phyloP scores from a whole-genome alignment of 2,888 invertebrate genomes.

The Dynastes grantii region DNA sequence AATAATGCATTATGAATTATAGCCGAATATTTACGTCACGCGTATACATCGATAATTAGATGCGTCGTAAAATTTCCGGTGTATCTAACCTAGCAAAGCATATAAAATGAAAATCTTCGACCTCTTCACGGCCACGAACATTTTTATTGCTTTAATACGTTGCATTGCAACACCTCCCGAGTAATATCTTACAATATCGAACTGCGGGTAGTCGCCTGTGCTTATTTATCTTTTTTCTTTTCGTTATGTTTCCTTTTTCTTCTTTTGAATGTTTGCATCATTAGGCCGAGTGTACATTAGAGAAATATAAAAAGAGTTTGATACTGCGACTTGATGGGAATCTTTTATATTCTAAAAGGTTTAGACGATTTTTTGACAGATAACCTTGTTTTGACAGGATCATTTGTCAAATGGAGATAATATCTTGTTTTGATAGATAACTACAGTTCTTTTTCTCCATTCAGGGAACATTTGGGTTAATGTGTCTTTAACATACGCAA shows the following conservation, averaged over 20 bases:
- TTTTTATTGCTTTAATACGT: constrained; percentile 10
- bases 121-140: background rate
- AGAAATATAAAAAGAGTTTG: too few relatives aligned
- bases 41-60: background rate
- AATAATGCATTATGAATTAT: constrained; percentile 9
- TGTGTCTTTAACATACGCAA: too few relatives aligned
- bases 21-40: too few relatives aligned
- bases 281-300: background rate
- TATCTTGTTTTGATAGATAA: too few relatives aligned
- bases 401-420: too few relatives aligned
- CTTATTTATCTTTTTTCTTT: background rate
- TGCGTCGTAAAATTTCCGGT: background rate
- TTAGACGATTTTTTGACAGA: too few relatives aligned
- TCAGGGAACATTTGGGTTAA: too few relatives aligned
- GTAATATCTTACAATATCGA: background rate
- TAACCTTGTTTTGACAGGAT: too few relatives aligned
- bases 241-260: background rate
- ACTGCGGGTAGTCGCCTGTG: background rate
- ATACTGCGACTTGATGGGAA: too few relatives aligned
- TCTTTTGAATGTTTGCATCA: background rate
- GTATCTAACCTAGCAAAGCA: background rate
- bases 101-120: background rate
- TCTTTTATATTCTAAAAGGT: too few relatives aligned
- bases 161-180: background rate
- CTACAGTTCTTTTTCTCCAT: too few relatives aligned